A percentile compares a stretch with the other conserved stretches of the same genome.
phyloP scores from a whole-genome alignment of 2,888 invertebrate species.

The Lycia hirtaria region DNA sequence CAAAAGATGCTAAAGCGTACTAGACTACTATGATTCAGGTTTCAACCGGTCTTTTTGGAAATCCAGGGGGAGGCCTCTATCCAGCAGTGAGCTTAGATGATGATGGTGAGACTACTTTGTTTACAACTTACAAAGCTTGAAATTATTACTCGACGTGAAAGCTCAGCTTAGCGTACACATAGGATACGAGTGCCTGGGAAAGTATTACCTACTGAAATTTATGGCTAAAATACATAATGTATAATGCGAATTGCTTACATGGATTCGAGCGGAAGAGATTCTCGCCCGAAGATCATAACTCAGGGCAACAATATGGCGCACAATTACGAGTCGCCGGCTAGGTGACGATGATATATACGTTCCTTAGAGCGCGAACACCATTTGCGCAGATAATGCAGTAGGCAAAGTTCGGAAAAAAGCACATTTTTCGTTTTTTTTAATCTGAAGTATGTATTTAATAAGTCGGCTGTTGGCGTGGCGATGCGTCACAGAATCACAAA shows the following conservation, averaged over 20 bases:
- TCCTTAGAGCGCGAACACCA: slow-evolving; percentile 65
- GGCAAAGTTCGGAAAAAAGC: not conserved
- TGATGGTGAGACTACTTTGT: not conserved
- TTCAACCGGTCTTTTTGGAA: too few relatives aligned
- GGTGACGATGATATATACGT: slow-evolving; percentile 82
- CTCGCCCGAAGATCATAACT: slow-evolving; percentile 69
- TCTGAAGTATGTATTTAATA: too few relatives aligned
- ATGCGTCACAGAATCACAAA: too few relatives aligned
- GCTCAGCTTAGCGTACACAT: not conserved
- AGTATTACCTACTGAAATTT: slow-evolving; percentile 36
- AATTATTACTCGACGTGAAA: slow-evolving; percentile 32
- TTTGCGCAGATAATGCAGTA: slow-evolving; percentile 8
- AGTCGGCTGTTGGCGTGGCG: too few relatives aligned
- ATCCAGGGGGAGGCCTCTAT: too few relatives aligned
- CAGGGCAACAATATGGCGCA: slow-evolving; percentile 79
- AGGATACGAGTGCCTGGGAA: slow-evolving; percentile 25
- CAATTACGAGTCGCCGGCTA: slow-evolving; percentile 77
- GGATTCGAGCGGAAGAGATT: slow-evolving; percentile 71
- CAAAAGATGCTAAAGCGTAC: too few relatives aligned
- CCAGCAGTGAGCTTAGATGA: not conserved
- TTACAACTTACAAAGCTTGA: slow-evolving; percentile 23
- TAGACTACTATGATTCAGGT: too few relatives aligned
- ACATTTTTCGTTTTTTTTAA: not conserved
- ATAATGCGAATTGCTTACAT: slow-evolving; percentile 40
- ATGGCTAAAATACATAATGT: slow-evolving; percentile 41